phyloP scores from a whole-genome alignment of 2,113 vertebrate species.

The Prionailurus bengalensis region DNA sequence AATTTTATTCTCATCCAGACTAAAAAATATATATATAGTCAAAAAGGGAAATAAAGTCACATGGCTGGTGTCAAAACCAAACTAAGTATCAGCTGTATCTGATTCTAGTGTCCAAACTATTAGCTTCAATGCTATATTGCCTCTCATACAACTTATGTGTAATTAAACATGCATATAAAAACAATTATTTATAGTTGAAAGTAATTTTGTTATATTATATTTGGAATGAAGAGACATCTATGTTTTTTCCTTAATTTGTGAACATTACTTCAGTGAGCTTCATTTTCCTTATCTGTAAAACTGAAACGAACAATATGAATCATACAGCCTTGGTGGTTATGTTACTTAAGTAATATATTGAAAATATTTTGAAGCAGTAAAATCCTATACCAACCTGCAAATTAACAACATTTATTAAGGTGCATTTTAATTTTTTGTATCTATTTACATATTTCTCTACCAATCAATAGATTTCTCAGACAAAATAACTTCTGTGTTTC shows the following conservation, averaged over 20 bases:
- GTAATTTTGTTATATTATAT: background rate
- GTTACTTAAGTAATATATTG: background rate
- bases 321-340: background rate
- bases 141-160: background rate
- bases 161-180: background rate
- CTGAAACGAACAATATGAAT: background rate
- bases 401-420: background rate
- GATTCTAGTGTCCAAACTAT: background rate
- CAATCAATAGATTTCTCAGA: background rate
- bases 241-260: background rate
- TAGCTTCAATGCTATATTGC: background rate
- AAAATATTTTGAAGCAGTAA: constrained; percentile 7
- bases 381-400: background rate
- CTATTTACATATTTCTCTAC: background rate
- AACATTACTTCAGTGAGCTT: background rate
- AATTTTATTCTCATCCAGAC: background rate
- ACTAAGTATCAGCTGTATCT: background rate
- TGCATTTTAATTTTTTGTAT: background rate
- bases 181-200: background rate
- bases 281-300: background rate
- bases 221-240: background rate
- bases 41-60: background rate
- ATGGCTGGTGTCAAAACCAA: background rate
- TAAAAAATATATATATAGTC: background rate
- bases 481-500: background rate